Conservation (phyloP, 2,888 invertebrate species). For the Sinodicranocentrus sp. region DNA sequence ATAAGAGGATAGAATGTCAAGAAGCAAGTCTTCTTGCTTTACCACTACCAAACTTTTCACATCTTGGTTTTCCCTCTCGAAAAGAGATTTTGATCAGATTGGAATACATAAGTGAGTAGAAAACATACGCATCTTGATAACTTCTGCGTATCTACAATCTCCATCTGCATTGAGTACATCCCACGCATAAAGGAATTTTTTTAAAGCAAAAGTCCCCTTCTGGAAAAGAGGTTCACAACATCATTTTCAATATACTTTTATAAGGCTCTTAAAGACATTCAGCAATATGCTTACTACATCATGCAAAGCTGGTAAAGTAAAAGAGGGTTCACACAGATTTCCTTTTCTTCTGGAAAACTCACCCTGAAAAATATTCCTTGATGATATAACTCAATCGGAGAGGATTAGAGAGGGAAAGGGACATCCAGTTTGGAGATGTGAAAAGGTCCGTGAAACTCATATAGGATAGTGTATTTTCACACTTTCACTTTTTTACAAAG, state of each 20-base stretch:
- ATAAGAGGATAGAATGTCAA: slow-evolving; percentile 38
- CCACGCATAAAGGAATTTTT: no score
- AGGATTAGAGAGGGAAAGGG: slow-evolving; percentile 33
- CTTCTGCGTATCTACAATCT: slow-evolving; percentile 39
- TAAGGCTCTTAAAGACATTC: no score
- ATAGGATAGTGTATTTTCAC: neutral
- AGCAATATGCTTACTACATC: no score
- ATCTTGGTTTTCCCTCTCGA: neutral
- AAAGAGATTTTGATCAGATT: slow-evolving; percentile 60
- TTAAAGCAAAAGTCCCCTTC: no score
- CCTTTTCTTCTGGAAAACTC: slow-evolving; percentile 8
- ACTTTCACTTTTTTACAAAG: neutral
- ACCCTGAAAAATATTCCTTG: slow-evolving; percentile 31
- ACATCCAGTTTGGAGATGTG: neutral
- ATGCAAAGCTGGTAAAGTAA: slow-evolving; percentile 11
- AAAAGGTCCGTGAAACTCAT: neutral
- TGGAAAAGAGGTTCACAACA: no score
- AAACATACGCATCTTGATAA: slow-evolving; percentile 41
- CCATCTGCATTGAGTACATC: no score
- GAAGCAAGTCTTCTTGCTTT: slow-evolving; percentile 17
- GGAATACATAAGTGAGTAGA: slow-evolving; percentile 32
- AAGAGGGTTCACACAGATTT: neutral
- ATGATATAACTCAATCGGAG: slow-evolving; percentile 51
- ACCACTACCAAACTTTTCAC: slow-evolving; percentile 14
- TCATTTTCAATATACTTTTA: no score